Evolutionary conservation across 2,113 vertebrate species (phyloP), one percentile per base, ranked within the genome.

Genomic region (Protomyctophum bolini): DNA sequence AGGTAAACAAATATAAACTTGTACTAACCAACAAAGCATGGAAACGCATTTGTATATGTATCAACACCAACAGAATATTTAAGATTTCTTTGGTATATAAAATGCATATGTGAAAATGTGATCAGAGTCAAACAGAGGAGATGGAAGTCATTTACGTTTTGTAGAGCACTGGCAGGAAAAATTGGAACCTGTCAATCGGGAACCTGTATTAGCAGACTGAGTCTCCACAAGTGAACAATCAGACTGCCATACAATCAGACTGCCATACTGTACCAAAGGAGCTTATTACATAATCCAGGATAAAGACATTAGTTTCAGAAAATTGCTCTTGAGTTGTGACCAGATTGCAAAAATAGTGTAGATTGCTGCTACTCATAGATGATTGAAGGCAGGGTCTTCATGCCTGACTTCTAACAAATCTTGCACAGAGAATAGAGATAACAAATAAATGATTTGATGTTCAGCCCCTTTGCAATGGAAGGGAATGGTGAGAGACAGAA

Each of bases 31-130:
- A 73, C 7, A 12, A 47, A 64, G 59, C 73, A 66, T 80, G 73
- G 58, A 66, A 60, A 75, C 81, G 80, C 11, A 86, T 83, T 77
- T 84, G 77, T 76, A 86, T 88, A 82, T 45, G 64, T 72, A 87
- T 82, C 69, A 73, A 78, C 73, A 66, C 78, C 66, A 73, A 78
- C 73, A 66, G 77, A 87, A 72, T 81, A 79, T 63, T 67, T 66
- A 72, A 85, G 80, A 83, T 89, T 78, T 81, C 68, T 55, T n/a
- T 57, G 66, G 4, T 70, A 88, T 89, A 41, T 86, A 87, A 84
- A 83, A 69, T 83, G 80, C 56, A 90, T 80, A 73, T 65, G 67
- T 8, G 33, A 41, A 41, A 41, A 41, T 41, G 33, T 41, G 3
- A 41, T 41, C 33, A 41, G 33, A 8, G 7, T 15, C n/a, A 8